Base-by-base conservation (phyloP, 64 coral and sea anemone genomes). In the Astreopora myriophthalma region DNA sequence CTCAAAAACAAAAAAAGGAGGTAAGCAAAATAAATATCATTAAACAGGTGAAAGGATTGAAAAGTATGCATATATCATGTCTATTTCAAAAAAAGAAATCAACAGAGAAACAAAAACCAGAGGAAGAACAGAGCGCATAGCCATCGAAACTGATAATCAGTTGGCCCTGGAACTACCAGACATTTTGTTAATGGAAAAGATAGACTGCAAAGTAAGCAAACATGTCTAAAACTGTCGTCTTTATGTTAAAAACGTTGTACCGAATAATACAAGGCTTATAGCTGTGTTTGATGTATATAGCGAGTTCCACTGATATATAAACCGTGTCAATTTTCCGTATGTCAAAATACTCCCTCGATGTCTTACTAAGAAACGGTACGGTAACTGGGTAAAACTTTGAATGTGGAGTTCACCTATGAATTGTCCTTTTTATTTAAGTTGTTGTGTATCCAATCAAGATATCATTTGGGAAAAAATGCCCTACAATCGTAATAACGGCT, bases 91-190 rank as follows among this genome's bases (percentile, higher is more conserved):
- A n/a, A n/a, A n/a, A n/a, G n/a, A n/a, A 70, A 70, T 70, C 67
- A 86, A 87, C 73, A 88, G 85, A 81, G 74, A 88, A 69, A 77
- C 73, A 86, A 93, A 86, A 87, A 67, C 20, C 72, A 55, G 23
- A 79, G 91, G 91, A 48, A 29, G 76, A 89, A 89, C 68, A 40
- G 85, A 94, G 32, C 75, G 92, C 10, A 94, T 94, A 74, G 75
- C 92, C 48, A 94, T 94, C 70, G 92, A 94, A 74, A 94, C 92
- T 32, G 92, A 84, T 80, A 75, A 89, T 51, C 92, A 94, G 48
- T 74, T 94, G 65, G 92, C 73, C 22, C 92, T 94, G 85, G 92
- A 94, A 40, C 75, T 94, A 36, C 92, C 92, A 79, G 55, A 79
- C 22, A 94, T 94, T 33, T n/a, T n/a, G 55, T 89, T 22, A 73